Percentiles rank a stretch among this genome's conserved stretches.
Evolutionary conservation across 2,797 vertebrate species (phyloP).

Genomic region (Leptoclinus maculatus): DNA sequence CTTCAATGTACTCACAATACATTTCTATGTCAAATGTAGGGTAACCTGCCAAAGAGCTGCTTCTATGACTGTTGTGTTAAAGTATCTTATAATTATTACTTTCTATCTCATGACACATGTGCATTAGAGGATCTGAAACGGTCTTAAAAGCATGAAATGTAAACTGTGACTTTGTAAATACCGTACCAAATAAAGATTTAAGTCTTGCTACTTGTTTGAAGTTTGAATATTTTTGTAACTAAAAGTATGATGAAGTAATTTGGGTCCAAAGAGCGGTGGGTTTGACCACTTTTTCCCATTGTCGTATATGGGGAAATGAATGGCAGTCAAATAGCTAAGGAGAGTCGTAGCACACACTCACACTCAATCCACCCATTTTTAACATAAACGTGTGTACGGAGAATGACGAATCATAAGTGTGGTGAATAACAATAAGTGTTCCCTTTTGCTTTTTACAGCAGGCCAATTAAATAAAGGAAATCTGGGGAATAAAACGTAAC

Average conservation of each 20-base stretch:
- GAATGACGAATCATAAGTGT: neutral
- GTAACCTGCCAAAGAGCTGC: too few species aligned
- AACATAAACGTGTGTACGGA: neutral
- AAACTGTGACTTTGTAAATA: neutral
- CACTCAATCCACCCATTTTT: neutral
- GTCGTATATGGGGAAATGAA: neutral
- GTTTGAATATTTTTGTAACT: neutral
- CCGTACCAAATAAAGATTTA: neutral
- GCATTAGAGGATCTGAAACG: too few species aligned
- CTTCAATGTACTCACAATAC: too few species aligned
- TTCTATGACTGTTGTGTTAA: too few species aligned
- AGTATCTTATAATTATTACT: too few species aligned
- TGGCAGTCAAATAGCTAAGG: neutral
- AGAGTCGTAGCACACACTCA: neutral
- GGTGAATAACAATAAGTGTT: neutral
- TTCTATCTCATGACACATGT: too few species aligned
- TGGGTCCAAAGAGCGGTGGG: neutral
- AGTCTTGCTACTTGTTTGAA: neutral
- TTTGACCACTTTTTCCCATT: neutral
- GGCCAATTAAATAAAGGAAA: neutral
- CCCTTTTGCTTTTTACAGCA: neutral
- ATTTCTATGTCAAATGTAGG: too few species aligned
- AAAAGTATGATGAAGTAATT: neutral
- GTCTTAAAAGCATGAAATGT: too few species aligned
- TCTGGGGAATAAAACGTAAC: neutral